A percentile compares a stretch with the other conserved stretches of the same genome.
Conservation (phyloP, 2,888 invertebrate species). For the Drosophila planitibia region DNA sequence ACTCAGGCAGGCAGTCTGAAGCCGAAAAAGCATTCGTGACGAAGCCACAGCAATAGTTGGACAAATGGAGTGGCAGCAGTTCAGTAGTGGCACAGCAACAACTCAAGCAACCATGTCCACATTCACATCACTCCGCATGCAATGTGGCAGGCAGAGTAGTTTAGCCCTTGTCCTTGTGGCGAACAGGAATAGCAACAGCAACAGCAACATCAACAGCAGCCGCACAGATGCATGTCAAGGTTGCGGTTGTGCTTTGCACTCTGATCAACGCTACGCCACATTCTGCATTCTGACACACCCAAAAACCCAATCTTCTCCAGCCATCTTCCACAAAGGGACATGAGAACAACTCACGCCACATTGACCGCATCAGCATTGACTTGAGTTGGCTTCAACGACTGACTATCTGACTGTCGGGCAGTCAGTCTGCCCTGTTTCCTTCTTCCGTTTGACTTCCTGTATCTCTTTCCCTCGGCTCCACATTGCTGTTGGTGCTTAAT, state of each 20-base stretch:
- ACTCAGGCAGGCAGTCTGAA: constrained; percentile 10
- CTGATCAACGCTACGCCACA: constrained; percentile 36
- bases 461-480: neutral
- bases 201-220: constrained; percentile 48
- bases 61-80: constrained; percentile 47
- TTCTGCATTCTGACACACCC: constrained; percentile 7
- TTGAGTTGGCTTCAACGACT: constrained; percentile 37
- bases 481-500: constrained; percentile 49
- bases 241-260: constrained; percentile 55
- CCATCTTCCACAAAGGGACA: neutral
- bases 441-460: constrained; percentile 16
- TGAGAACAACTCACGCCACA: constrained; percentile 40
- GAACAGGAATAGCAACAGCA: constrained; percentile 27
- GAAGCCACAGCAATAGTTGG: constrained; percentile 65
- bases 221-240: constrained; percentile 79
- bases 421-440: constrained; percentile 34
- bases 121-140: constrained; percentile 8
- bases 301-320: neutral
- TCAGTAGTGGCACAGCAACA: constrained; percentile 2
- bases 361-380: constrained; percentile 69
- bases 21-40: constrained; percentile 40
- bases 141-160: neutral
- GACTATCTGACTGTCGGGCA: constrained; percentile 21
- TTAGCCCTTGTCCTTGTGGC: constrained; percentile 52
- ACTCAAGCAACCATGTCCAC: constrained; percentile 1